A percentile compares a stretch with the other conserved stretches of the same genome.
These are phyloP conservation scores for Acomys russatus DNA, from an alignment of 2,797 vertebrate genomes.

Conservation along the genomic window DNA sequence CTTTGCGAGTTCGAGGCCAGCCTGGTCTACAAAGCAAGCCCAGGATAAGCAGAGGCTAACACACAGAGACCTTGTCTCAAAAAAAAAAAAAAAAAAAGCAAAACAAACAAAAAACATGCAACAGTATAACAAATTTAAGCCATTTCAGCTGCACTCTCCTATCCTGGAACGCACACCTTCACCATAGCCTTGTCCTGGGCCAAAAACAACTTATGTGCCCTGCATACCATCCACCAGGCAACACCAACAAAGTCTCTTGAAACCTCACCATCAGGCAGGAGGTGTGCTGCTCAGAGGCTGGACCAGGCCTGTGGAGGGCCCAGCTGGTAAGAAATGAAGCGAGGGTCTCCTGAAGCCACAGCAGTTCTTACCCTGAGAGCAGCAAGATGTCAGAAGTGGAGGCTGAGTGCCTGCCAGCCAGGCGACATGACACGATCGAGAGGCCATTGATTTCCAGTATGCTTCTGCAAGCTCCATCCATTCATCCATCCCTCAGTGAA, in stretches of 20 bases:
- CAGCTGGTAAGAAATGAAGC: not conserved
- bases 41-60: no score
- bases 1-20: no score
- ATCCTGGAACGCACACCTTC: no score
- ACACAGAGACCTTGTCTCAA: no score
- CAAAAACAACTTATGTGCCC: no score
- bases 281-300: not conserved
- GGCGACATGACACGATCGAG: not conserved
- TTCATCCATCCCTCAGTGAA: not conserved
- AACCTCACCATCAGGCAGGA: not conserved
- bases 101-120: no score
- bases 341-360: not conserved
- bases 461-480: not conserved
- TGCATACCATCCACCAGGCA: not conserved
- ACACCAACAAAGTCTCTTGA: not conserved
- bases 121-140: not conserved
- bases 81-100: no score
- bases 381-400: not conserved
- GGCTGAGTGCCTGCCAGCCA: no score
- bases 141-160: not conserved
- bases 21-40: no score
- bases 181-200: not conserved
- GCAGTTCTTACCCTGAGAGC: not conserved
- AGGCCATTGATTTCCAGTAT: not conserved
- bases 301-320: not conserved